Conservation (phyloP, 2,797 vertebrate species). For the Allobates femoralis region DNA sequence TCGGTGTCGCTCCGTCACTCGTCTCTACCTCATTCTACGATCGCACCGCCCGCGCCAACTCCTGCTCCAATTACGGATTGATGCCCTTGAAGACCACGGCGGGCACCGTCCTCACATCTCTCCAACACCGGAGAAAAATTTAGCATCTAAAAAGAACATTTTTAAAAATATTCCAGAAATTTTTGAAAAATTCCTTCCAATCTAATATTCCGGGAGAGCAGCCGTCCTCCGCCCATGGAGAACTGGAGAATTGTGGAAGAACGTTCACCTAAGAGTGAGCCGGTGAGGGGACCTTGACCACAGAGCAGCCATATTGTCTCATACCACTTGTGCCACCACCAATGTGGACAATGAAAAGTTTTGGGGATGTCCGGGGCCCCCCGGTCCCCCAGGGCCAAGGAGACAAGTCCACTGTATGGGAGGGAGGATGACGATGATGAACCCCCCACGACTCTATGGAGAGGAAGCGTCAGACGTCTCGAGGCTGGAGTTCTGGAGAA, state of each 20-base stretch:
- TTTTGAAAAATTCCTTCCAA: neutral
- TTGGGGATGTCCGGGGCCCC: neutral
- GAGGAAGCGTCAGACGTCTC: neutral
- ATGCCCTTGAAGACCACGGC: neutral
- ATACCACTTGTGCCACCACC: neutral
- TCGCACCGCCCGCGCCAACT: neutral
- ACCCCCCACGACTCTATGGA: neutral
- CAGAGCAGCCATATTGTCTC: constrained; percentile 47
- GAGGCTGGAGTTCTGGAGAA: neutral
- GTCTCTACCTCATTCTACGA: neutral
- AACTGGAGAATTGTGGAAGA: neutral
- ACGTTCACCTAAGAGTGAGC: neutral
- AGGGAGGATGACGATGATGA: neutral
- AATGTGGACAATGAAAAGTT: neutral
- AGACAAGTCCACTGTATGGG: neutral
- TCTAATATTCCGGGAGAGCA: neutral
- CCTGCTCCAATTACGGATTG: neutral
- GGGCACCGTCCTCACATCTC: neutral
- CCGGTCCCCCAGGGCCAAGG: neutral
- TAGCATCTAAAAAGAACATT: neutral
- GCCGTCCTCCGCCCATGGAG: neutral
- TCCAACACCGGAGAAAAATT: neutral
- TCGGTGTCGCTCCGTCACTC: neutral
- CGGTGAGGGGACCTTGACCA: neutral
- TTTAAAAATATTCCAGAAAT: neutral